phyloP scores from a whole-genome alignment of 2,113 vertebrate species.

The Catharus minimus region DNA sequence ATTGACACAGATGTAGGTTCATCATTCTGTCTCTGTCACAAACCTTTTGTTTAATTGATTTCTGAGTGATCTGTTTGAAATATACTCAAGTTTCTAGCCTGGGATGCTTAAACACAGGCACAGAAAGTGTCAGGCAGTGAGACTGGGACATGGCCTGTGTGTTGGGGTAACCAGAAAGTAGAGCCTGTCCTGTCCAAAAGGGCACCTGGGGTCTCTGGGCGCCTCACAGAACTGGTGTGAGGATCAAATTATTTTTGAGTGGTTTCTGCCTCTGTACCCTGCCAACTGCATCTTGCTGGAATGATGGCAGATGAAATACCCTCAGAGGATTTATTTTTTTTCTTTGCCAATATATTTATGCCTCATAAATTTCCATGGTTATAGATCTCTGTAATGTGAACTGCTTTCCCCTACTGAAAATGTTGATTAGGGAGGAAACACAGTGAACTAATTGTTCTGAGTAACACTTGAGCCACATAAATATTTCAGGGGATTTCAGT shows the following conservation, averaged over 20 bases:
- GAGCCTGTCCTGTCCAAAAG: neutral
- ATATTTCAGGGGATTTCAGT: constrained; percentile 44
- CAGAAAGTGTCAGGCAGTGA: neutral
- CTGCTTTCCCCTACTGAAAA: neutral
- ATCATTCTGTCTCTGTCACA: neutral
- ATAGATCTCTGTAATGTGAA: neutral
- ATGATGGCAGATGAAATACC: neutral
- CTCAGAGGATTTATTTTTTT: neutral
- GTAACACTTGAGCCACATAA: constrained; percentile 10
- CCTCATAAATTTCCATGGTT: constrained; percentile 17
- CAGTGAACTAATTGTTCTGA: constrained; percentile 29
- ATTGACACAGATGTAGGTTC: neutral
- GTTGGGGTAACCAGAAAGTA: neutral
- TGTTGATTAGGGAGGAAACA: constrained; percentile 19
- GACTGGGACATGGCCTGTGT: neutral
- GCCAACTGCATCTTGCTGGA: neutral
- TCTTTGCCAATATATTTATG: neutral
- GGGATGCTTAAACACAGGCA: neutral
- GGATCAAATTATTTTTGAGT: neutral
- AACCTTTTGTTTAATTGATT: neutral
- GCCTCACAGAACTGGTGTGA: neutral
- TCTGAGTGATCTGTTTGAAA: neutral
- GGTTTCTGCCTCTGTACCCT: neutral
- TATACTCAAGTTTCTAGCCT: neutral
- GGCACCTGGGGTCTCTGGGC: neutral